Evolutionary conservation across 2,888 invertebrate species (phyloP).

Genomic region (Diplolepis rosae): DNA sequence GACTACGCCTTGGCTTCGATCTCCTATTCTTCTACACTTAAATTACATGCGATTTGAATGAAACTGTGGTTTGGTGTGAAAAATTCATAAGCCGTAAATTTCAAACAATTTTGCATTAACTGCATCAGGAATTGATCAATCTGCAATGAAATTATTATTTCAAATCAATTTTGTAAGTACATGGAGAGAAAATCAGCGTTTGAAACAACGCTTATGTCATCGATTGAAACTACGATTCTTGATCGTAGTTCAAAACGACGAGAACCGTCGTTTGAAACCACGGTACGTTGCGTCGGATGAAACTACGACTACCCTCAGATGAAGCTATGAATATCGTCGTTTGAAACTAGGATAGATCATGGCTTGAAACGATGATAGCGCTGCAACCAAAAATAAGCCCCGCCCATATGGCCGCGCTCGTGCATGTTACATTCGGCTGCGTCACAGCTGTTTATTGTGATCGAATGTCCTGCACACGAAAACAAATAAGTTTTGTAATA

Average conservation of each 20-base stretch:
- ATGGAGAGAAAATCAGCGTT: neutral
- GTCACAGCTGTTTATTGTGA: too few species aligned
- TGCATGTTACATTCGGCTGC: too few species aligned
- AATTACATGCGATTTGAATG: neutral
- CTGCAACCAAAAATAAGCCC: neutral
- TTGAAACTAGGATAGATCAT: neutral
- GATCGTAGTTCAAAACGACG: too few species aligned
- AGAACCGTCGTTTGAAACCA: too few species aligned
- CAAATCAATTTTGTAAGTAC: neutral
- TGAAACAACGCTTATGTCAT: neutral
- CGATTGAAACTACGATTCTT: too few species aligned
- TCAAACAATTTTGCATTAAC: neutral
- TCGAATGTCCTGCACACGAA: neutral
- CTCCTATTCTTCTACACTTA: neutral
- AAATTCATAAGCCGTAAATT: neutral
- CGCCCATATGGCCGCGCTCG: too few species aligned
- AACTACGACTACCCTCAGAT: too few species aligned
- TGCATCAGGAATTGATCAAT: constrained; percentile 2
- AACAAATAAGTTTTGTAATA: too few species aligned
- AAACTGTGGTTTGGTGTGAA: neutral
- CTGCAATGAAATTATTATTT: neutral
- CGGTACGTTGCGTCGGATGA: too few species aligned
- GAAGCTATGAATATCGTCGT: too few species aligned
- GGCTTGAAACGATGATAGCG: neutral
- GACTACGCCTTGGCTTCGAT: neutral